These are phyloP conservation scores for Agonopterix alstromeriana DNA, from an alignment of 2,888 invertebrate species.

Conservation along the genomic window DNA sequence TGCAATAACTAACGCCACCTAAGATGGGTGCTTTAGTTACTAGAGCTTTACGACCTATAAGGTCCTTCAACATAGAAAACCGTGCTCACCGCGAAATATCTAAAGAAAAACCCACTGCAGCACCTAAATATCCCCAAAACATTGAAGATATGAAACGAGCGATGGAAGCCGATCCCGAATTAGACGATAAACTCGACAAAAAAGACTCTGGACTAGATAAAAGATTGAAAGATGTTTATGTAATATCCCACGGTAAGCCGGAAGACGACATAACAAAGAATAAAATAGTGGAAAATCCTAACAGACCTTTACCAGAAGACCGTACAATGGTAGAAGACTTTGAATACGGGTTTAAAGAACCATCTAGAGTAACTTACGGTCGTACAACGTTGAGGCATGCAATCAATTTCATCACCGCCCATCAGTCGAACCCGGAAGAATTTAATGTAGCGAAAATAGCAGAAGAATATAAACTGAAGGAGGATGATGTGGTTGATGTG, in stretches of 20 bases:
- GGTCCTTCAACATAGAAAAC: slow-evolving; percentile 85
- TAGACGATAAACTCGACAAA: slow-evolving; percentile 76
- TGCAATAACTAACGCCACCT: slow-evolving; percentile 46
- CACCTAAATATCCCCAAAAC: slow-evolving; percentile 81
- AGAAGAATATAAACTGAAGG: slow-evolving; percentile 80
- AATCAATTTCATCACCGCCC: slow-evolving; percentile 80
- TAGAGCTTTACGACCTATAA: slow-evolving; percentile 74
- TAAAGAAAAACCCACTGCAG: slow-evolving; percentile 79
- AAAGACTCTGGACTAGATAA: slow-evolving; percentile 80
- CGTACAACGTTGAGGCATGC: slow-evolving; percentile 80
- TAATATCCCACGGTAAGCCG: slow-evolving; percentile 78
- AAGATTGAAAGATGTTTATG: slow-evolving; percentile 83
- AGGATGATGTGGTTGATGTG: slow-evolving; percentile 78
- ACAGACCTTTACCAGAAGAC: slow-evolving; percentile 77
- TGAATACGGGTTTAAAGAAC: slow-evolving; percentile 83
- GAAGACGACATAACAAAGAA: slow-evolving; percentile 68
- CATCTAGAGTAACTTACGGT: slow-evolving; percentile 77
- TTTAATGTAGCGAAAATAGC: slow-evolving; percentile 79
- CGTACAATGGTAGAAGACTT: slow-evolving; percentile 67
- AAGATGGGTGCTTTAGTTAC: slow-evolving; percentile 83
- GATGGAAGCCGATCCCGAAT: slow-evolving; percentile 78
- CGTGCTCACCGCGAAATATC: slow-evolving; percentile 84
- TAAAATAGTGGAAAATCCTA: slow-evolving; percentile 35
- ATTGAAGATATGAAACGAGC: slow-evolving; percentile 79
- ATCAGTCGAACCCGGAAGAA: slow-evolving; percentile 77